Evolutionary conservation across 2,113 vertebrate species (phyloP).

Genomic region (Vimba vimba): DNA sequence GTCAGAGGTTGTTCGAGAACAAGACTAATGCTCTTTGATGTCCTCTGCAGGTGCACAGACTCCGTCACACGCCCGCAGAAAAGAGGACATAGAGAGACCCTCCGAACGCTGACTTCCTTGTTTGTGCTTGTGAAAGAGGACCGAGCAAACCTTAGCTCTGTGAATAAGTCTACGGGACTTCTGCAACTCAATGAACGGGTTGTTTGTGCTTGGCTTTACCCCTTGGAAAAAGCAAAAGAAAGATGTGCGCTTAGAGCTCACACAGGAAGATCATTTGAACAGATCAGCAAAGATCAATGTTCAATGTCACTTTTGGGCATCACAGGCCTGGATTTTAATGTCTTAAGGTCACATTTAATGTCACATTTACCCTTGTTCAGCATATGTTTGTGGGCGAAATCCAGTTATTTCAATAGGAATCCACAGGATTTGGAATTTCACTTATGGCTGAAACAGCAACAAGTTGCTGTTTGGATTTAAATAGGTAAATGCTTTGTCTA

Average conservation of each 20-base stretch:
- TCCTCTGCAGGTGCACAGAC: constrained; percentile 70
- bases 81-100: constrained; percentile 53
- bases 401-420: not conserved
- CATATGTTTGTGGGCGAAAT: not conserved
- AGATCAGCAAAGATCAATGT: constrained; percentile 3
- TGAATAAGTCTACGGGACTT: constrained; percentile 37
- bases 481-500: no score
- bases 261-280: not conserved
- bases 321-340: not conserved
- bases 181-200: not conserved
- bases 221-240: constrained; percentile 7
- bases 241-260: not conserved
- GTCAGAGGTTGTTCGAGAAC: constrained; percentile 73
- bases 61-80: constrained; percentile 40
- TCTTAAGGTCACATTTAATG: no score
- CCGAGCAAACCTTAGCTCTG: constrained; percentile 35
- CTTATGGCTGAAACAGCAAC: no score
- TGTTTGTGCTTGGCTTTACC: constrained; percentile 27
- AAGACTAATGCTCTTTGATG: constrained; percentile 72
- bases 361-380: no score
- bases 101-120: constrained; percentile 54
- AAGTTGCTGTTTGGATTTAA: no score
- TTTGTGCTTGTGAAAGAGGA: constrained; percentile 35
- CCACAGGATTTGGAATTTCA: not conserved
- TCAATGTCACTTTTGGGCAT: not conserved